Evolutionary conservation across 2,797 vertebrate genomes (phyloP), one percentile per base, ranked within the genome.

Genomic region (Erethizon dorsatum): DNA sequence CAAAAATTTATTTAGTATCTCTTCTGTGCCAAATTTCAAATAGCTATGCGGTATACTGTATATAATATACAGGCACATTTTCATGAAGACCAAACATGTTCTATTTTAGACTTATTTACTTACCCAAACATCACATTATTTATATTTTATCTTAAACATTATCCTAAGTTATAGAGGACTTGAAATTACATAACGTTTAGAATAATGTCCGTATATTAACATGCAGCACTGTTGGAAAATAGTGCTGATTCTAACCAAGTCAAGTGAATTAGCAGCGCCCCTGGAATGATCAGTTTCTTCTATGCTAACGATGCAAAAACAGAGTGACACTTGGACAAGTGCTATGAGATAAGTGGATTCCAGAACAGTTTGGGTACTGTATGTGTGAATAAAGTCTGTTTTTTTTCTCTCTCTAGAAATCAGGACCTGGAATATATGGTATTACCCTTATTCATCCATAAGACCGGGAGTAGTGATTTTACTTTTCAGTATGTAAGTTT

Each of bases 1-100:
- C 20, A 90, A 80, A 86, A 41, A 77, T 77, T 79, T 92, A 52
- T 52, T 31, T 59, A 71, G 10, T 28, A 26, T 47, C 26, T 77
- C 9, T 83, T 77, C 45, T 59, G 50, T 73, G 3, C 33, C 56
- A 91, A 89, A 91, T 96, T 90, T 80, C 50, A 84, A 94, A 83
- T 73, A 67, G 50, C 3, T 79, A 2, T 41, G 3, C 18, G 37
- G 18, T 56, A 47, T 59, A 75, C n/a, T 47, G 17, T 71, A 52
- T 26, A 15, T 86, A 28, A 10, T 54, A 47, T 73, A 69, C 9
- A 45, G 26, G 17, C 3, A 82, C 31, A 87, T 67, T 79, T 45
- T 45, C 24, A 61, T 47, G 24, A 18, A 87, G 28, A 56, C 7
- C 22, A 83, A 93, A 52, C 41, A 56, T 85, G 2, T 1, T 83